Evolutionary conservation across 1,140 invertebrate species (phyloP).

Genomic region (Theocolax elegans): DNA sequence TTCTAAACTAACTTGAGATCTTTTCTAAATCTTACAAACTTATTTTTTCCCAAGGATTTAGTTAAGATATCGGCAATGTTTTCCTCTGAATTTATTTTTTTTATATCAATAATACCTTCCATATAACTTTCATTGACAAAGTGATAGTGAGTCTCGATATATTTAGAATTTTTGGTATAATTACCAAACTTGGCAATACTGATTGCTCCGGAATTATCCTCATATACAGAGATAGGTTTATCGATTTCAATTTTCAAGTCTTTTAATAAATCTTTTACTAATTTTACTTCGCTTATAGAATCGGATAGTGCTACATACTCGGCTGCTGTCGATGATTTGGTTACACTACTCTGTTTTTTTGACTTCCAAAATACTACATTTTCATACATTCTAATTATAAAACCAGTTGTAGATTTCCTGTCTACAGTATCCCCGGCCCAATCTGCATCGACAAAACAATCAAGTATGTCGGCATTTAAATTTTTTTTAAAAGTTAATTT

Average conservation of each 20-base stretch:
- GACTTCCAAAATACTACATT: neutral
- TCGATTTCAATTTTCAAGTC: neutral
- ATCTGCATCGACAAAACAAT: constrained; percentile 41
- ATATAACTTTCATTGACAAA: constrained; percentile 7
- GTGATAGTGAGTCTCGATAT: neutral
- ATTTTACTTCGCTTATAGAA: neutral
- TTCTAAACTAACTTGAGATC: too few relatives aligned
- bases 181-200: neutral
- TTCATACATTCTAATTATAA: constrained; percentile 28
- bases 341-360: neutral
- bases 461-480: neutral
- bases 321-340: neutral
- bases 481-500: constrained; percentile 7
- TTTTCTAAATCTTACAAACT: neutral
- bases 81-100: constrained; percentile 30
- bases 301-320: constrained; percentile 3
- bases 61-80: constrained; percentile 36
- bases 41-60: constrained; percentile 31
- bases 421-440: constrained; percentile 37
- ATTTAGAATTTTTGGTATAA: neutral
- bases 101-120: constrained; percentile 12
- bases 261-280: neutral
- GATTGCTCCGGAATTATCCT: neutral
- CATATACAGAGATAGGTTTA: neutral
- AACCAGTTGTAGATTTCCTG: constrained; percentile 42